A percentile compares a stretch with the other conserved stretches of the same genome.
Evolutionary conservation across 2,113 vertebrate genomes (phyloP).

Genomic region (Proterorhinus semilunaris): DNA sequence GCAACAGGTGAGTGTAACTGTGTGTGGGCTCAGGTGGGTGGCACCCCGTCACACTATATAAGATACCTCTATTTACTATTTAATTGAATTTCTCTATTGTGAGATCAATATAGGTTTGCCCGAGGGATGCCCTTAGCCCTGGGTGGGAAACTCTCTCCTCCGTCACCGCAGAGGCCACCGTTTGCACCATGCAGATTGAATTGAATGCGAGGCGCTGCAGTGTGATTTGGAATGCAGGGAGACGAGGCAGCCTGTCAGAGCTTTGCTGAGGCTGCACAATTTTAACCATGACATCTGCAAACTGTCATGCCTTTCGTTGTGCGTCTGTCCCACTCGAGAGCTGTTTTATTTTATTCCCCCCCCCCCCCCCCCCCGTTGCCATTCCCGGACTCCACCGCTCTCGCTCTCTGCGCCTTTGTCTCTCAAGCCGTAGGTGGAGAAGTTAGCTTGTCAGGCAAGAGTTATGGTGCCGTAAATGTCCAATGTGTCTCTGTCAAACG

Average conservation of each 20-base stretch:
- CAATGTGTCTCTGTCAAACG: slow-evolving; percentile 28
- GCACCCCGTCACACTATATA: no score
- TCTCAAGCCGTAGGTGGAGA: not conserved
- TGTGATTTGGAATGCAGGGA: not conserved
- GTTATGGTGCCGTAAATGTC: slow-evolving; percentile 10
- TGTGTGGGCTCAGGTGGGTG: no score
- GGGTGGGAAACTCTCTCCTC: no score
- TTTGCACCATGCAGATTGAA: not conserved
- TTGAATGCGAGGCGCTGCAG: not conserved
- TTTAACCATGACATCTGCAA: not conserved
- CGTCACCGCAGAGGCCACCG: no score
- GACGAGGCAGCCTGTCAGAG: slow-evolving; percentile 5
- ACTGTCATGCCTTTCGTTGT: not conserved
- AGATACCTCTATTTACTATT: no score
- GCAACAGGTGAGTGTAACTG: no score
- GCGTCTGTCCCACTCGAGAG: slow-evolving; percentile 8
- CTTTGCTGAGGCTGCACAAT: slow-evolving; percentile 21
- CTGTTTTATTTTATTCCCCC: not conserved
- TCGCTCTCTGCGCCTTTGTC: not conserved
- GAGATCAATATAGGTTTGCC: no score
- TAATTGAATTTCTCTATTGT: no score
- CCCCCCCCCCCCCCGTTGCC: not conserved
- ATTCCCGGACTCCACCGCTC: not conserved
- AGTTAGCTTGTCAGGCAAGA: slow-evolving; percentile 22
- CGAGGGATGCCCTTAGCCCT: no score